These are phyloP conservation scores for Axis porcinus DNA, from an alignment of 2,113 vertebrate genomes.

Conservation along the genomic window DNA sequence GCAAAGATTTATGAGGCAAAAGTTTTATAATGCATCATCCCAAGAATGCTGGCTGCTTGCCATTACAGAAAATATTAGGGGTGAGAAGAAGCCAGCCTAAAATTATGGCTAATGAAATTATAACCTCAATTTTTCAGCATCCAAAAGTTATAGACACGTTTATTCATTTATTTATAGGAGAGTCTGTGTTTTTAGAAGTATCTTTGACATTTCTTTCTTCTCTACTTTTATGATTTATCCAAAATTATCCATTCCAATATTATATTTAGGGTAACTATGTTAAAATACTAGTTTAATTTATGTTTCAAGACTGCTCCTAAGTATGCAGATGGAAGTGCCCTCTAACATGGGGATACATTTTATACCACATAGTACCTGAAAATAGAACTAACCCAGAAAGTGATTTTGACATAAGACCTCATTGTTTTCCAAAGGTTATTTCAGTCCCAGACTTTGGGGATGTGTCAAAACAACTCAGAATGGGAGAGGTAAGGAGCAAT, in stretches of 20 bases:
- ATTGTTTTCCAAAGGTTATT: neutral
- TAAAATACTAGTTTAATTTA: neutral
- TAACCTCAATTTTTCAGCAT: neutral
- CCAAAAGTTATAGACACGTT: neutral
- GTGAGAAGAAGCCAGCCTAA: neutral
- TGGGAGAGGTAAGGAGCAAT: neutral
- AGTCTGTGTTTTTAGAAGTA: neutral
- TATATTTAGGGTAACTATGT: neutral
- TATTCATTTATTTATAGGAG: neutral
- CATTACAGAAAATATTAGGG: neutral
- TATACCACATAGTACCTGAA: neutral
- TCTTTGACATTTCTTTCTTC: neutral
- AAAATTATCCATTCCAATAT: neutral
- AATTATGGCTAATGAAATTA: neutral
- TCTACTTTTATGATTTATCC: neutral
- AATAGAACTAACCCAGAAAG: slow-evolving; percentile 15
- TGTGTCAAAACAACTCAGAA: neutral
- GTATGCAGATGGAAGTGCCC: neutral
- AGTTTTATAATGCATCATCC: neutral
- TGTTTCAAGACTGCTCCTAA: neutral
- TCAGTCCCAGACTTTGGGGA: neutral
- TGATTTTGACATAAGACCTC: slow-evolving; percentile 6
- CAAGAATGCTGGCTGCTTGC: neutral
- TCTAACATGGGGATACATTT: neutral
- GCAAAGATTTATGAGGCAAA: neutral